phyloP scores from a whole-genome alignment of 2,888 invertebrate genomes.

The Schrankia costaestrigalis region DNA sequence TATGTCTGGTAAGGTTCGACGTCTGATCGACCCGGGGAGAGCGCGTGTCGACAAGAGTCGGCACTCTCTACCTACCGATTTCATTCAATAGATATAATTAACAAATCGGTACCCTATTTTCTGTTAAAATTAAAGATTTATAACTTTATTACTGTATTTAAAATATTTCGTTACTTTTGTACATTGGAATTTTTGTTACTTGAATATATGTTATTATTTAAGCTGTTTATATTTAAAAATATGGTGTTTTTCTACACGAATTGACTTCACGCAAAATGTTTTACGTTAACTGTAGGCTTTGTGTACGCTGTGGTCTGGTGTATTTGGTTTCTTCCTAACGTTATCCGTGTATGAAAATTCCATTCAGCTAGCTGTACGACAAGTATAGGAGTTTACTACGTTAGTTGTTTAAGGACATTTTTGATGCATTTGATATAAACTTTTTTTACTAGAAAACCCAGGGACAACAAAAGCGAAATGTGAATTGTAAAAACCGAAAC shows the following conservation, averaged over 20 bases:
- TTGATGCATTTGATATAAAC: slow-evolving; percentile 81
- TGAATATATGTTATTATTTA: slow-evolving; percentile 76
- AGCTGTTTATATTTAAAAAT: slow-evolving; percentile 76
- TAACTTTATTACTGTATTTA: slow-evolving; percentile 70
- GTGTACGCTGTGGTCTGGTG: slow-evolving; percentile 73
- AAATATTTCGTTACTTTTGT: slow-evolving; percentile 75
- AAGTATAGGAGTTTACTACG: slow-evolving; percentile 71
- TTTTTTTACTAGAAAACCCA: slow-evolving; percentile 79
- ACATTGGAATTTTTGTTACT: slow-evolving; percentile 77
- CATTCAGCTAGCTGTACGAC: slow-evolving; percentile 70
- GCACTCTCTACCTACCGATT: slow-evolving; percentile 33
- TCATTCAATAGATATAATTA: slow-evolving; percentile 42
- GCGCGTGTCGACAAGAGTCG: slow-evolving; percentile 21
- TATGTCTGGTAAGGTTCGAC: slow-evolving; percentile 34
- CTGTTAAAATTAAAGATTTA: slow-evolving; percentile 70
- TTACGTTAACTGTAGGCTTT: slow-evolving; percentile 71
- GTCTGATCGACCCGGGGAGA: slow-evolving; percentile 30
- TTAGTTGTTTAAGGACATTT: slow-evolving; percentile 80
- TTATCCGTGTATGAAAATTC: slow-evolving; percentile 67
- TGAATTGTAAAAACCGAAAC: slow-evolving; percentile 74
- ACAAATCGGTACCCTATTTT: slow-evolving; percentile 60
- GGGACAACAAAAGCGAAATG: slow-evolving; percentile 60
- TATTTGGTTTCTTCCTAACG: slow-evolving; percentile 71
- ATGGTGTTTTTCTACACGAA: slow-evolving; percentile 71
- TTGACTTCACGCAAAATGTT: slow-evolving; percentile 68